Evolutionary conservation across 1,140 invertebrate species (phyloP).

Genomic region (Formica exsecta): DNA sequence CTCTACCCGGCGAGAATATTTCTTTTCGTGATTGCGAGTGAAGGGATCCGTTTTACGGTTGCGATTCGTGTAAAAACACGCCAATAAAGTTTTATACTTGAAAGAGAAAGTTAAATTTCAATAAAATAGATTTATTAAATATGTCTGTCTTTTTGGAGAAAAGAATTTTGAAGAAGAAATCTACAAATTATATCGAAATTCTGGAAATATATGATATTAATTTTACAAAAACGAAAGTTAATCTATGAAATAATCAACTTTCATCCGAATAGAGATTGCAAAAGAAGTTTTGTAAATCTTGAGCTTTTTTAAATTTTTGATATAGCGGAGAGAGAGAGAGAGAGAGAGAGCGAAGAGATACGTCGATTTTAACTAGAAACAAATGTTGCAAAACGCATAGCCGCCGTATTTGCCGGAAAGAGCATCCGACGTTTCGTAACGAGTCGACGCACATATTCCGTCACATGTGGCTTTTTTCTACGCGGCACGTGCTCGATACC

Average conservation of each 20-base stretch:
- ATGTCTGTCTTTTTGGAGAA: no score
- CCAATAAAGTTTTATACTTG: constrained; percentile 2
- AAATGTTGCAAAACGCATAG: constrained; percentile 31
- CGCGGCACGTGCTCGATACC: constrained; percentile 82
- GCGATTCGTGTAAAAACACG: not conserved
- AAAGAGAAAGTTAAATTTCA: not conserved
- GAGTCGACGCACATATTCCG: constrained; percentile 78
- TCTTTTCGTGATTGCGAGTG: not conserved
- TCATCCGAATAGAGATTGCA: not conserved
- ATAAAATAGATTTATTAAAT: not conserved
- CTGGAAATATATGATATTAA: not conserved
- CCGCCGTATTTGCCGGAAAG: constrained; percentile 58
- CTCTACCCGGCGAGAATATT: not conserved
- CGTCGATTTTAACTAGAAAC: not conserved
- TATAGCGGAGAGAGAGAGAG: no score
- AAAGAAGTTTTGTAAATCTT: not conserved
- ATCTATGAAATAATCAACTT: constrained; percentile 17
- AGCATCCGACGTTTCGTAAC: constrained; percentile 61
- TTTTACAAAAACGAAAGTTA: constrained; percentile 5
- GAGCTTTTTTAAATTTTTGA: not conserved
- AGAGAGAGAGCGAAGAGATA: not conserved
- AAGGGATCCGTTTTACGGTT: not conserved
- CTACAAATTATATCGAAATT: not conserved
- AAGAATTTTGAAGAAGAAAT: not conserved
- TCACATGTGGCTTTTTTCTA: constrained; percentile 80